Evolutionary conservation across 1,140 invertebrate genomes (phyloP), one percentile per base, ranked within the genome.

Genomic region (Drosophila paulistorum): DNA sequence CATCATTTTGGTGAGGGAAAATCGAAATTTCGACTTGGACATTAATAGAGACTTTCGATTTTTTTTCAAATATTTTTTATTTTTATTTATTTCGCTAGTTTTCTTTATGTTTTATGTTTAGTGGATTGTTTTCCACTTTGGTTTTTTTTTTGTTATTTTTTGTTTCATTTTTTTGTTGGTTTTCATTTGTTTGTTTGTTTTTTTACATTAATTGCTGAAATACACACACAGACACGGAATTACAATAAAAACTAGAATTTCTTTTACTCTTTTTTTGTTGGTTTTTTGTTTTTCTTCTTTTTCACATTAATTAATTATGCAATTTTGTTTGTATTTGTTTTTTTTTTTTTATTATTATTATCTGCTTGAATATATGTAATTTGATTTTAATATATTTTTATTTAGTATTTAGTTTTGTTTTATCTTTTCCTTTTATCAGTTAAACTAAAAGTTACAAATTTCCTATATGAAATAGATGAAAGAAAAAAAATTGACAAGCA

Each of bases 151-250:
- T 69, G 68, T 73, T 73, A 55, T 68, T 71, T 78, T 86, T 82
- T 70, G 57, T 76, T 83, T 60, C 17, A 26, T 74, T 80, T 81
- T 87, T 80, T 72, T 71, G 62, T 37, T 39, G 72, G 82, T 77
- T 79, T 86, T 77, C 42, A 60, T 75, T 41, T 75, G 39, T 70
- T 68, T 72, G 69, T 54, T 63, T 37, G 57, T 41, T 54, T 81
- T 70, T 87, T 80, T 89, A 83, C 84, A 87, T 77, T 87, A 84
- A 87, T 87, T 87, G 83, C 83, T 87, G 83, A 87, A 89, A 83
- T 87, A 87, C 83, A 87, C 83, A 86, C 83, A 87, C 84, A 89
- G 84, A 89, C 84, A 89, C 84, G 84, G 84, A 89, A 89, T 89
- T 89, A 89, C 84, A 89, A 89, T 89, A 89, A 83, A 81, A 89